phyloP scores from a whole-genome alignment of 2,797 vertebrate genomes.

The Smutsia gigantea region DNA sequence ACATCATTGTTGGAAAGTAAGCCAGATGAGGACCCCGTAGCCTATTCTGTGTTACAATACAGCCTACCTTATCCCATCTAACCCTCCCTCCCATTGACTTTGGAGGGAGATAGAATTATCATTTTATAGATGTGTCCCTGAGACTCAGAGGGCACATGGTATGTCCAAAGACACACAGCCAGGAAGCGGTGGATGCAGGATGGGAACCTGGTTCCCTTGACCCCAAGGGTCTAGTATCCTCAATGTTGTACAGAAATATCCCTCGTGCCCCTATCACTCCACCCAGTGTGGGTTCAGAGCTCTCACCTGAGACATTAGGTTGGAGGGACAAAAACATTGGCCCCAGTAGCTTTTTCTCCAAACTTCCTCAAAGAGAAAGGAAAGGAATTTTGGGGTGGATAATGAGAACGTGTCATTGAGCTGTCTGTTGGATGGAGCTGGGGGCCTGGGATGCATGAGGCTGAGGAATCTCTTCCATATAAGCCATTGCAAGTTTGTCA shows the following conservation, averaged over 20 bases:
- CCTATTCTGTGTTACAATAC: neutral
- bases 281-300: neutral
- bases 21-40: neutral
- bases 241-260: neutral
- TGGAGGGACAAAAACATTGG: neutral
- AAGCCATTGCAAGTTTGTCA: neutral
- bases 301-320: neutral
- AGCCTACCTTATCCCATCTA: neutral
- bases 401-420: neutral
- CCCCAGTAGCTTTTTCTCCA: neutral
- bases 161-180: neutral
- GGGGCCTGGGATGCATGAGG: neutral
- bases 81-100: neutral
- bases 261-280: rapidly evolving
- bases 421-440: neutral
- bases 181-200: neutral
- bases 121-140: neutral
- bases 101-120: neutral
- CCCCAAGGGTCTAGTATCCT: neutral
- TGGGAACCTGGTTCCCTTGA: neutral
- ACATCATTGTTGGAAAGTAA: rapidly evolving
- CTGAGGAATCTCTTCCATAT: neutral
- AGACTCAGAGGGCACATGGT: neutral
- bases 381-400: neutral
- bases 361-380: neutral